phyloP scores from a whole-genome alignment of 2,113 vertebrate genomes.

The Barbus barbus region DNA sequence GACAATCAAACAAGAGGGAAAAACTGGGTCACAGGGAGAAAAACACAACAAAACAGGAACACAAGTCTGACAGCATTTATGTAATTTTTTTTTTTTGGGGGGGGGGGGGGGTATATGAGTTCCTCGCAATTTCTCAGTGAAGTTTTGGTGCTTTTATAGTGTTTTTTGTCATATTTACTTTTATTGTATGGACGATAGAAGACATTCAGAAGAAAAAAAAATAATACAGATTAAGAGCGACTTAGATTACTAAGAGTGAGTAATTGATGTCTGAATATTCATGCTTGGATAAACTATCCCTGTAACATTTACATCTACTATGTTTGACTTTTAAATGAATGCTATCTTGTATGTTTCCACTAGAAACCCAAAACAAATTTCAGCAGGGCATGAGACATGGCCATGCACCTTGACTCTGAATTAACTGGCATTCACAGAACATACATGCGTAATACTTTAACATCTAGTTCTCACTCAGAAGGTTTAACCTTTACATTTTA shows the following conservation, averaged over 20 bases:
- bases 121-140: too few species aligned
- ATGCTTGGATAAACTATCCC: slow-evolving; percentile 18
- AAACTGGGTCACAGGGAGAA: too few species aligned
- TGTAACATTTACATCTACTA: slow-evolving; percentile 81
- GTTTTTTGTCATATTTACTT: background rate
- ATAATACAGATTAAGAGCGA: background rate
- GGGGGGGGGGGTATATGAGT: too few species aligned
- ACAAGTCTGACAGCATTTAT: too few species aligned
- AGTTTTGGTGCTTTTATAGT: background rate
- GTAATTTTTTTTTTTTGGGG: too few species aligned
- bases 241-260: background rate
- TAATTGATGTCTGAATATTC: background rate
- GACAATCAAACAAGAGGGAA: too few species aligned
- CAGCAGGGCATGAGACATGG: slow-evolving; percentile 20
- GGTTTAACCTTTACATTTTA: slow-evolving; percentile 38
- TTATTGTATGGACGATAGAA: background rate
- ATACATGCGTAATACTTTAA: slow-evolving; percentile 17
- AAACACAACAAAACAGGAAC: too few species aligned
- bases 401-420: slow-evolving; percentile 43
- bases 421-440: slow-evolving; percentile 40
- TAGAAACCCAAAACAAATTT: slow-evolving; percentile 46
- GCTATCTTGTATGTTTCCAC: slow-evolving; percentile 71
- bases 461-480: slow-evolving; percentile 38
- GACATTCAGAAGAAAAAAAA: background rate
- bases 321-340: slow-evolving; percentile 74